Conservation (phyloP, 2,113 vertebrate species). For the Lepus europaeus region DNA sequence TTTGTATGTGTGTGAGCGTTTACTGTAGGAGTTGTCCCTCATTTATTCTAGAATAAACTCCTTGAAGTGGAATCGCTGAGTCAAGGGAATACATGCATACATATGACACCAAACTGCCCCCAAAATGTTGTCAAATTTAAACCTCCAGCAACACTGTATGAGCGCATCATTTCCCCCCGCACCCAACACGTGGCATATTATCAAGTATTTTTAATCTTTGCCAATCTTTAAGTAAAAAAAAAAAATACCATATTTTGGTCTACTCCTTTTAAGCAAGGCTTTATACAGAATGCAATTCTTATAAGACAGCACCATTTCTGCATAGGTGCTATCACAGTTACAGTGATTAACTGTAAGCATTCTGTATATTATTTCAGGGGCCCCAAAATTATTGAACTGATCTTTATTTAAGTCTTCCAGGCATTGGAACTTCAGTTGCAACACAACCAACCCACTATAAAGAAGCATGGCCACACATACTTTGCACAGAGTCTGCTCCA, state of each 20-base stretch:
- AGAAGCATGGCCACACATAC: neutral
- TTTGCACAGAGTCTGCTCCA: conserved; percentile 1
- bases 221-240: neutral
- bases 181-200: neutral
- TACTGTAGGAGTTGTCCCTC: no score
- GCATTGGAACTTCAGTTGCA: neutral
- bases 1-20: neutral
- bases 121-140: conserved; percentile 20
- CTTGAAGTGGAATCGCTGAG: neutral
- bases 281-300: neutral
- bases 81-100: neutral
- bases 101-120: neutral
- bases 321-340: neutral
- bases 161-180: neutral
- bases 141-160: neutral
- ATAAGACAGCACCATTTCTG: neutral
- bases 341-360: neutral
- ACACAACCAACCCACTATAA: neutral
- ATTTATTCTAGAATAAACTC: neutral
- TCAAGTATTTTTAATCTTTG: neutral
- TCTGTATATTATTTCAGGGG: conserved; percentile 5
- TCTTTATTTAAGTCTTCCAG: neutral
- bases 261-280: neutral
- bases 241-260: neutral
- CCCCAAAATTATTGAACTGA: conserved; percentile 38